A percentile compares a stretch with the other conserved stretches of the same genome.
Conservation (phyloP, 2,888 invertebrate species). For the Onchidella celtica region DNA sequence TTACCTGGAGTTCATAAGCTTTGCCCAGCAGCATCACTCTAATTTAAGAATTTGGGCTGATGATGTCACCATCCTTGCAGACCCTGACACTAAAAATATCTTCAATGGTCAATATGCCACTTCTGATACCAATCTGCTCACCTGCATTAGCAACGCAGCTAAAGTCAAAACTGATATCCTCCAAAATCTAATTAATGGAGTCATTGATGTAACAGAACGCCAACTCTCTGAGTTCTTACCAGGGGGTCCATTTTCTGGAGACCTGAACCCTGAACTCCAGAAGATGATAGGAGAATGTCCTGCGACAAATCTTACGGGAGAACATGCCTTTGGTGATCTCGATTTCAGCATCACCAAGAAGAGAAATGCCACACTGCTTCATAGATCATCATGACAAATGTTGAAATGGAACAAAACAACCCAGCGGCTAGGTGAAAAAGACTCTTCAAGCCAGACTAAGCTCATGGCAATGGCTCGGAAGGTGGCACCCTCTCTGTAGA, state of each 20-base stretch:
- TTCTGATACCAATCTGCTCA: not conserved
- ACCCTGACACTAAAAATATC: not conserved
- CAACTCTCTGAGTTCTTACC: slow-evolving; percentile 19
- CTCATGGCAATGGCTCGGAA: not conserved
- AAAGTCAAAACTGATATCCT: not conserved
- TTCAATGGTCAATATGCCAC: not conserved
- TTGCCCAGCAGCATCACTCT: not conserved
- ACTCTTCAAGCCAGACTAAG: not conserved
- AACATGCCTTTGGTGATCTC: slow-evolving; percentile 16
- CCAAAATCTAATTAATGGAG: not conserved
- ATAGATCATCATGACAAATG: slow-evolving; percentile 1
- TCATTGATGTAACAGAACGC: not conserved
- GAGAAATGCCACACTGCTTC: not conserved
- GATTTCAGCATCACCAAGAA: not conserved
- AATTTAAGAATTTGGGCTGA: not conserved
- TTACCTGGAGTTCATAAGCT: not conserved
- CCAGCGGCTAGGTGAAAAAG: not conserved
- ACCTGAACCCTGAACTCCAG: not conserved
- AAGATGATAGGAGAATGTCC: slow-evolving; percentile 1
- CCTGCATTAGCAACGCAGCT: not conserved
- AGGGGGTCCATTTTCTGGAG: not conserved
- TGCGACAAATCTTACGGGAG: slow-evolving; percentile 9
- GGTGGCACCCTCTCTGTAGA: not conserved
- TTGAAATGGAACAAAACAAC: slow-evolving; percentile 8
- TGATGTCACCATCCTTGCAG: not conserved